These are phyloP conservation scores for Takifugu bimaculatus DNA, from an alignment of 2,113 vertebrate species.

Conservation along the genomic window DNA sequence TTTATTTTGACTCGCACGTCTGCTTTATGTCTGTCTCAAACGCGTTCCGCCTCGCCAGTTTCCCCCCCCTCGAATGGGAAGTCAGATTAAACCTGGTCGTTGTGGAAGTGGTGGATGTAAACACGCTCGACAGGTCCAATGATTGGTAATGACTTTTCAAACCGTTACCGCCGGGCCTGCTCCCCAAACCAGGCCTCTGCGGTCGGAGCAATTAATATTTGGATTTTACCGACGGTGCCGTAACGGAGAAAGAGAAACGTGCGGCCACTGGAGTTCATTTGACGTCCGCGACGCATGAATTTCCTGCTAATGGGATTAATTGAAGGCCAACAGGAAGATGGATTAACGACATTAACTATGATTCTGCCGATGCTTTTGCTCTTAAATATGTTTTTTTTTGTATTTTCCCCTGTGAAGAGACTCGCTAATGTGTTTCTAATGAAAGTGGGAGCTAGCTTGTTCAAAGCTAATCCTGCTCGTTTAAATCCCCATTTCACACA, in stretches of 20 bases:
- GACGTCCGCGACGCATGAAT: too few species aligned
- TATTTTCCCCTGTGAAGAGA: too few species aligned
- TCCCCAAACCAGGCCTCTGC: conserved; percentile 30
- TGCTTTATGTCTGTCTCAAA: conserved; percentile 67
- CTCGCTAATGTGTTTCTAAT: too few species aligned
- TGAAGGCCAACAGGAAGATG: conserved; percentile 1
- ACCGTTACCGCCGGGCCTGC: conserved; percentile 44
- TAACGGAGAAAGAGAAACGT: too few species aligned
- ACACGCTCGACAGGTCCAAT: conserved; percentile 57
- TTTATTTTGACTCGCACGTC: conserved; percentile 69
- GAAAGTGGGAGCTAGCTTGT: too few species aligned
- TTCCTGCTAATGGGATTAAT: too few species aligned
- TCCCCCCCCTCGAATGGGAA: conserved; percentile 56
- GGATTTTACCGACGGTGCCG: conserved; percentile 9
- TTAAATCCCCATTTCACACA: too few species aligned
- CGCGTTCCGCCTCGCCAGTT: conserved; percentile 61
- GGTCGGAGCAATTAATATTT: conserved; percentile 52
- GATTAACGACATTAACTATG: too few species aligned
- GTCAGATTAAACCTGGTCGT: conserved; percentile 60
- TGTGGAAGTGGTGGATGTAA: conserved; percentile 60
- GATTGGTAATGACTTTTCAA: conserved; percentile 64
- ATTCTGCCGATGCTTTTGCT: too few species aligned
- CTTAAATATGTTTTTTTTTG: too few species aligned
- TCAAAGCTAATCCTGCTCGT: too few species aligned
- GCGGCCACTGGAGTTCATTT: too few species aligned